Conservation (phyloP, 2,797 vertebrate species). For the Oryzias dopingdopingensis region DNA sequence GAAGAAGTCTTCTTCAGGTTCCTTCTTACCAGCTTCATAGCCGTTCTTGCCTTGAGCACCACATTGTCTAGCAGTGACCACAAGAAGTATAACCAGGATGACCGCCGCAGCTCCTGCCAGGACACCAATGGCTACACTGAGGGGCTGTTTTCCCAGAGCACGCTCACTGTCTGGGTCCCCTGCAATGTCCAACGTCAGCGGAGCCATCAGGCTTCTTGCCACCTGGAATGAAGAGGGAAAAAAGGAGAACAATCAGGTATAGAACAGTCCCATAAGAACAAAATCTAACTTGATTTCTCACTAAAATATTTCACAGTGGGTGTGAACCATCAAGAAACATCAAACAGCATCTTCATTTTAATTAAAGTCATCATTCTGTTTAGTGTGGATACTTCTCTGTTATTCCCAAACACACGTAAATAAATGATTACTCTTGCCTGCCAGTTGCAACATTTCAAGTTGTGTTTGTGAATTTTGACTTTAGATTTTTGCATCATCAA, state of each 20-base stretch:
- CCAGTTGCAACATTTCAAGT: slow-evolving; percentile 59
- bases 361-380: slow-evolving; percentile 62
- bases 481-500: slow-evolving; percentile 41
- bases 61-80: slow-evolving; percentile 92
- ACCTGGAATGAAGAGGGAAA: slow-evolving; percentile 67
- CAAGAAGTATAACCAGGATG: slow-evolving; percentile 91
- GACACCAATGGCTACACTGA: slow-evolving; percentile 92
- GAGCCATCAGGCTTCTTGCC: slow-evolving; percentile 87
- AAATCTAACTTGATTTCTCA: background rate
- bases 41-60: slow-evolving; percentile 90
- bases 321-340: slow-evolving; percentile 51
- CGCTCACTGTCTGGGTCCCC: slow-evolving; percentile 92
- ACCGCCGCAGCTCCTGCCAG: slow-evolving; percentile 91
- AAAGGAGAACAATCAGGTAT: too few species aligned
- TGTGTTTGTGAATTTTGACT: slow-evolving; percentile 38
- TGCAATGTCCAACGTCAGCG: slow-evolving; percentile 91
- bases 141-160: slow-evolving; percentile 87
- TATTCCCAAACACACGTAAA: slow-evolving; percentile 62
- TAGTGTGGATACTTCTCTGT: slow-evolving; percentile 45
- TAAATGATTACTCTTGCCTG: slow-evolving; percentile 67
- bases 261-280: too few species aligned
- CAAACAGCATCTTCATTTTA: slow-evolving; percentile 70
- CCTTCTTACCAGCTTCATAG: slow-evolving; percentile 94
- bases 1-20: slow-evolving; percentile 94
- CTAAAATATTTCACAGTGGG: slow-evolving; percentile 54